Conservation (phyloP, 2,113 vertebrate species). For the Ctenomys sociabilis region DNA sequence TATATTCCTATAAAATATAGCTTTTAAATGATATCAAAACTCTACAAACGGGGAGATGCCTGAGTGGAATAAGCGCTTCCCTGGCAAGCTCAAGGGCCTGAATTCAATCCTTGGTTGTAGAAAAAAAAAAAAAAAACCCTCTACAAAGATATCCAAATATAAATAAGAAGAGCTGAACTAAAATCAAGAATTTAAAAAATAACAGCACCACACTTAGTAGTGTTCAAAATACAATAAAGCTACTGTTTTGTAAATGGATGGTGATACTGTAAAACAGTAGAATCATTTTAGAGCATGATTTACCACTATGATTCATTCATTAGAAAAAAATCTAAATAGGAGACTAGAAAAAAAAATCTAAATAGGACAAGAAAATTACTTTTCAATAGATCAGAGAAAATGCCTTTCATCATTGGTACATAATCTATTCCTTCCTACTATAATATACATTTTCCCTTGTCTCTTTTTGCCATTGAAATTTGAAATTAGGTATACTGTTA, state of each 20-base stretch:
- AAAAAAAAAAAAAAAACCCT: no score
- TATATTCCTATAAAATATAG: conserved; percentile 24
- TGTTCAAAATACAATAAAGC: not conserved
- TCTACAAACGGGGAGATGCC: no score
- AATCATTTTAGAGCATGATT: not conserved
- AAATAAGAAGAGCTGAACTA: not conserved
- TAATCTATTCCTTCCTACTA: not conserved
- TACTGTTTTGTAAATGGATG: not conserved
- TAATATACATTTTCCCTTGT: not conserved
- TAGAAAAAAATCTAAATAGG: conserved; percentile 12
- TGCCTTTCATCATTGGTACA: not conserved
- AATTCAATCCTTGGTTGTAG: no score
- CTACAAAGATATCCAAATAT: conserved; percentile 17
- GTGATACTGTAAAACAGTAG: not conserved
- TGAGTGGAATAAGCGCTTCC: no score
- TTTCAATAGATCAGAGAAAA: conserved; percentile 25
- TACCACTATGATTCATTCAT: not conserved
- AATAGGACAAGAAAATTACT: conserved; percentile 45
- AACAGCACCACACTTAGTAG: not conserved
- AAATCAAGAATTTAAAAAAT: conserved; percentile 21
- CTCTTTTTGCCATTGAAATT: not conserved
- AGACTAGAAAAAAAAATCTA: conserved; percentile 2
- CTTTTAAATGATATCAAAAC: conserved; percentile 41
- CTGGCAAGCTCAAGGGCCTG: no score
- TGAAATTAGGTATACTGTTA: not conserved